Percentiles rank a stretch among this genome's conserved stretches.
phyloP scores from a whole-genome alignment of 2,888 invertebrate species.

The Noctua janthina region DNA sequence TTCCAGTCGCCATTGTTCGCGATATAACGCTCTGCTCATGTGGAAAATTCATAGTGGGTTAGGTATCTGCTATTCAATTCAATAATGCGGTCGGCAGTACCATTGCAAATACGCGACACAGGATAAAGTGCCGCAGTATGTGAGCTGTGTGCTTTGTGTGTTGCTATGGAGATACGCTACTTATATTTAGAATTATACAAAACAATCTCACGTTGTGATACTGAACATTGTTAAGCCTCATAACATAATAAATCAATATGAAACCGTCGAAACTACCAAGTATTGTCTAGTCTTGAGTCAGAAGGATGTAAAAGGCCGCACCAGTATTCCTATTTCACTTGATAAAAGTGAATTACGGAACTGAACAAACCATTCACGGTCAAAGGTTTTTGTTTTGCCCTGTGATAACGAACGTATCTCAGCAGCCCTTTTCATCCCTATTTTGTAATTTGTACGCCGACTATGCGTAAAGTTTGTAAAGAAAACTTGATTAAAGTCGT shows the following conservation, averaged over 20 bases:
- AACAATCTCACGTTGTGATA: background rate
- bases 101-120: constrained; percentile 27
- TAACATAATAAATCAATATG: background rate
- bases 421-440: constrained; percentile 21
- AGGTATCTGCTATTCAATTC: constrained; percentile 58
- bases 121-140: constrained; percentile 24
- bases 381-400: constrained; percentile 42
- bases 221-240: background rate
- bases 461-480: constrained; percentile 24
- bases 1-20: constrained; percentile 73
- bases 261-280: background rate
- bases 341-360: constrained; percentile 46
- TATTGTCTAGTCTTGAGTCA: constrained; percentile 3
- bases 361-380: constrained; percentile 33
- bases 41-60: constrained; percentile 69
- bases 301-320: constrained; percentile 27
- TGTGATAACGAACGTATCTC: constrained; percentile 30
- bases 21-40: constrained; percentile 65
- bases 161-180: constrained; percentile 25
- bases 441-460: constrained; percentile 31
- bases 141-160: constrained; percentile 1
- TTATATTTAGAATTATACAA: background rate
- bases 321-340: constrained; percentile 36
- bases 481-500: constrained; percentile 35
- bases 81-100: constrained; percentile 31